Percentiles rank a stretch among this genome's conserved stretches.
These are phyloP conservation scores for Triops longicaudatus DNA, from an alignment of 1,140 invertebrate genomes.

Conservation along the genomic window DNA sequence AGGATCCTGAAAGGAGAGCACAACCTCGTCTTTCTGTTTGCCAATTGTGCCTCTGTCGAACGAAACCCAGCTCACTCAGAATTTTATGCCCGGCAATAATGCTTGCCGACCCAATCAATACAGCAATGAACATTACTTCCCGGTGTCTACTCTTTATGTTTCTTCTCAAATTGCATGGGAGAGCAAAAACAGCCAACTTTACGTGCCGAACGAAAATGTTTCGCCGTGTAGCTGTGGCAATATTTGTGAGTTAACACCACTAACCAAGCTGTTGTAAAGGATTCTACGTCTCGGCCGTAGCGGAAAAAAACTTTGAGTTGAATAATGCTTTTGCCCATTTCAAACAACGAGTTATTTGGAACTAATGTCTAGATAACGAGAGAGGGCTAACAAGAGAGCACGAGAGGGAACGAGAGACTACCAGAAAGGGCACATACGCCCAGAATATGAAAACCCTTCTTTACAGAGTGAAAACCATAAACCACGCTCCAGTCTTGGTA, in stretches of 20 bases:
- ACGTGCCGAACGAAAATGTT: background rate
- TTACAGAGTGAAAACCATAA: too few species aligned
- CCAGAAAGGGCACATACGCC: too few species aligned
- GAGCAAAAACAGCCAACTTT: background rate
- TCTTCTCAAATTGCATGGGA: background rate
- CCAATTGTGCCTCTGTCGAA: constrained; percentile 10
- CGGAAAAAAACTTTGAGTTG: background rate
- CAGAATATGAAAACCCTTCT: too few species aligned
- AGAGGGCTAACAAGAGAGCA: too few species aligned
- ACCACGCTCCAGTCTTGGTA: too few species aligned
- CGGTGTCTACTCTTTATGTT: background rate
- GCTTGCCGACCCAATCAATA: background rate
- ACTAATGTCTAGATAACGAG: too few species aligned
- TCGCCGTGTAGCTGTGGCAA: background rate
- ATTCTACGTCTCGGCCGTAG: background rate
- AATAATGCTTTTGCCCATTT: background rate
- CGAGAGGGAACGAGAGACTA: too few species aligned
- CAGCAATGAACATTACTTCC: background rate
- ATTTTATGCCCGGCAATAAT: background rate
- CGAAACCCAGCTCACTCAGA: background rate
- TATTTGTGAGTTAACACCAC: background rate
- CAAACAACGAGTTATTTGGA: too few species aligned
- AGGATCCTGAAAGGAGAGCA: background rate
- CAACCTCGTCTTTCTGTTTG: background rate
- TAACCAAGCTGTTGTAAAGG: background rate